Evolutionary conservation across 1,140 invertebrate genomes (phyloP).

Genomic region (Lepidurus arcticus): DNA sequence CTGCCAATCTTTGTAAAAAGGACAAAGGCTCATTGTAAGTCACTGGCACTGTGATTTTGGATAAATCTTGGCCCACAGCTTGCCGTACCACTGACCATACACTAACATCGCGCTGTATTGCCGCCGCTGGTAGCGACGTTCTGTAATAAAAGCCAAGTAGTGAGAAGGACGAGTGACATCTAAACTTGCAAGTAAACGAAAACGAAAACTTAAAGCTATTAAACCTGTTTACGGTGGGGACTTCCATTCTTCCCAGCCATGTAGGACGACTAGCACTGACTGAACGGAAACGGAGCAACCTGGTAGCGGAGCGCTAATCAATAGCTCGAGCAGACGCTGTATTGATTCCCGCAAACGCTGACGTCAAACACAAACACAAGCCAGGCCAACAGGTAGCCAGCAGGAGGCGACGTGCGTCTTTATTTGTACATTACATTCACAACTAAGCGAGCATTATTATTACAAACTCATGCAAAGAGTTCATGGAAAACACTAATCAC

Average conservation of each 20-base stretch:
- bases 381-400: background rate
- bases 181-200: background rate
- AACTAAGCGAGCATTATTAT: background rate
- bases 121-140: background rate
- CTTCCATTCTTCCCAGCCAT: background rate
- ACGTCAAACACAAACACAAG: background rate
- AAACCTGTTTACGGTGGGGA: constrained; percentile 8
- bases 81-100: constrained; percentile 91
- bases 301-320: constrained; percentile 16
- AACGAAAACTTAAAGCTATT: background rate
- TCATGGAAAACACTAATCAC: background rate
- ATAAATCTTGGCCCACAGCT: constrained; percentile 91
- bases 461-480: background rate
- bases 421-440: background rate
- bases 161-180: background rate
- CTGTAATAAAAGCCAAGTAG: background rate
- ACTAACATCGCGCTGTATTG: constrained; percentile 63
- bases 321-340: constrained; percentile 12
- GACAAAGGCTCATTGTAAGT: constrained; percentile 94
- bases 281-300: constrained; percentile 1
- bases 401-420: background rate
- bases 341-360: background rate
- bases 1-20: constrained; percentile 88
- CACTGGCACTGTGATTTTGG: constrained; percentile 96
- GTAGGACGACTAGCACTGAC: background rate